These are phyloP conservation scores for Atta texana DNA, from an alignment of 1,140 invertebrate species.

Conservation along the genomic window DNA sequence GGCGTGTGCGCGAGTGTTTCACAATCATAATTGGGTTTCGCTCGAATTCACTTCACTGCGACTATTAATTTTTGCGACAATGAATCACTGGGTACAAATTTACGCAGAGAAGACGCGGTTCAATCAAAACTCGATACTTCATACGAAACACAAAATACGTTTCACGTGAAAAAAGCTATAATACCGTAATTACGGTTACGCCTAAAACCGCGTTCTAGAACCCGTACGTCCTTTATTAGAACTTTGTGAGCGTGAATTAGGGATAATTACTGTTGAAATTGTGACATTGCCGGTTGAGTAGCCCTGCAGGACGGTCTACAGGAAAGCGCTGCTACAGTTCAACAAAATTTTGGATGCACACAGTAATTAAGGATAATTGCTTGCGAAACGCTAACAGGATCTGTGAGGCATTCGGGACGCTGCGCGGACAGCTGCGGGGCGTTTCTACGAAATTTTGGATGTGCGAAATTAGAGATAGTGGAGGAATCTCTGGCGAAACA, in stretches of 20 bases:
- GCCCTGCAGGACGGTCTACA: slow-evolving; percentile 35
- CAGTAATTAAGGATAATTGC: slow-evolving; percentile 63
- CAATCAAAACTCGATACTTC: neutral
- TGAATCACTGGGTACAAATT: neutral
- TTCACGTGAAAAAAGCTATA: slow-evolving; percentile 8
- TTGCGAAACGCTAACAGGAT: slow-evolving; percentile 60
- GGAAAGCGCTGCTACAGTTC: slow-evolving; percentile 45
- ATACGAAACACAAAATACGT: neutral
- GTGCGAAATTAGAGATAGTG: slow-evolving; percentile 12
- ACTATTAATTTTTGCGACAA: slow-evolving; percentile 10
- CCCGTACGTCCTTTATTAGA: slow-evolving; percentile 32
- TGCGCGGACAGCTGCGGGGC: slow-evolving; percentile 37
- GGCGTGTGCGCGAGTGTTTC: neutral
- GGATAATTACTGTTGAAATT: slow-evolving; percentile 57
- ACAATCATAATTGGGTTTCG: neutral
- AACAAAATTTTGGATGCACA: slow-evolving; percentile 59
- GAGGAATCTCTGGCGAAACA: neutral
- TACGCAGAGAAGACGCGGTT: neutral
- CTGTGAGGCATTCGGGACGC: neutral
- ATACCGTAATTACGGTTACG: slow-evolving; percentile 35
- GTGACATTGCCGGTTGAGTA: slow-evolving; percentile 54
- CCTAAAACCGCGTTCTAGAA: slow-evolving; percentile 1
- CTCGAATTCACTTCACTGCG: neutral
- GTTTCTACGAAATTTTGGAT: slow-evolving; percentile 52
- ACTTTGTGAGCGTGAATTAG: slow-evolving; percentile 48